phyloP scores from a whole-genome alignment of 2,113 vertebrate genomes.

The Oreochromis aureus region DNA sequence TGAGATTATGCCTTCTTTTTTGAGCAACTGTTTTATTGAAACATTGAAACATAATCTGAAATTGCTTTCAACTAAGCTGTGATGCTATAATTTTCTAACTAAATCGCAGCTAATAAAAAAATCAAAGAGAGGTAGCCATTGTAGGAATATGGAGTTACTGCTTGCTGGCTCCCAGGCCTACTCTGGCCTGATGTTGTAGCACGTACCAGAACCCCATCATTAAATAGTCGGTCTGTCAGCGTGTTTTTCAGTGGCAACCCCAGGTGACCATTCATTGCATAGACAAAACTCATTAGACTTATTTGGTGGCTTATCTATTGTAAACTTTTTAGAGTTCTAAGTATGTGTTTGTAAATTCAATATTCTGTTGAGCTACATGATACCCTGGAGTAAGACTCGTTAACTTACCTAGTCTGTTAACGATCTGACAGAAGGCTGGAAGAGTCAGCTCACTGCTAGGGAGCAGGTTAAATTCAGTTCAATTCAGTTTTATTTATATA shows the following conservation, averaged over 20 bases:
- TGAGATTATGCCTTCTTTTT: accelerated
- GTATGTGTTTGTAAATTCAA: neutral
- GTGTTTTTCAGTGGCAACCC: neutral
- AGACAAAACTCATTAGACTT: neutral
- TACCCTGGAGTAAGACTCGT: too few relatives aligned
- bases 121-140: accelerated
- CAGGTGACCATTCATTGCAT: neutral
- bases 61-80: neutral
- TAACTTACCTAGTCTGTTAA: too few relatives aligned
- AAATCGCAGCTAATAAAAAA: neutral
- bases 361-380: neutral
- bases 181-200: neutral
- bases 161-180: accelerated
- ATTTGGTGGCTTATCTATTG: neutral
- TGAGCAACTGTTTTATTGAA: neutral
- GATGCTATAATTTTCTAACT: too few relatives aligned
- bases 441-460: too few relatives aligned
- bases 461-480: too few relatives aligned
- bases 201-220: neutral
- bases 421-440: too few relatives aligned
- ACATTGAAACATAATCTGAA: neutral
- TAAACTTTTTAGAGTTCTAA: neutral
- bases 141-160: accelerated
- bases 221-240: neutral
- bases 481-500: too few relatives aligned